phyloP scores from a whole-genome alignment of 2,113 vertebrate species.

The Phylloscopus whistleri region DNA sequence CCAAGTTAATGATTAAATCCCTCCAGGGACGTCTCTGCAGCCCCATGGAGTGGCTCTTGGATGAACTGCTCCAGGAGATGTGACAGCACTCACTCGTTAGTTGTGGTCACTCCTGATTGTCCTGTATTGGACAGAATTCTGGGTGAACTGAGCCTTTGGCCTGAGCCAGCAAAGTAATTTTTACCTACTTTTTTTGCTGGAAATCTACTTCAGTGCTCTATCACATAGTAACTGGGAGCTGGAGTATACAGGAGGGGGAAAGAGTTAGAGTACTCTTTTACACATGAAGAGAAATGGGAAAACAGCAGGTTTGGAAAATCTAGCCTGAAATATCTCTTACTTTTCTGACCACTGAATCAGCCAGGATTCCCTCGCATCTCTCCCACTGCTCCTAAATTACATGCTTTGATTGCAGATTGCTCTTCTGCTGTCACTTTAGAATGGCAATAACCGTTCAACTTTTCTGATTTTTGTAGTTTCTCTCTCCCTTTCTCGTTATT shows the following conservation, averaged over 20 bases:
- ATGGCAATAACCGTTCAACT: background rate
- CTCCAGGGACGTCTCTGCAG: background rate
- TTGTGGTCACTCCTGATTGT: background rate
- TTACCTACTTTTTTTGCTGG: background rate
- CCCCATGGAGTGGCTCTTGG: background rate
- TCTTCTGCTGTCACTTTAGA: background rate
- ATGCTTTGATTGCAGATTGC: background rate
- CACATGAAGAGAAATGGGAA: background rate
- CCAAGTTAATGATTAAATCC: background rate
- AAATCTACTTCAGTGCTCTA: background rate
- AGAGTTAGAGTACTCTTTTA: background rate
- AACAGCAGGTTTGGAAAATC: background rate
- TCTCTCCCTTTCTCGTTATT: background rate
- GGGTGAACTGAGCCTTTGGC: background rate
- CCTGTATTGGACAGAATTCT: background rate
- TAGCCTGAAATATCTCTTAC: background rate
- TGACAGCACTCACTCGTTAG: rapidly evolving
- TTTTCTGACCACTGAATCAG: background rate
- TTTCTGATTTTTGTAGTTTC: background rate
- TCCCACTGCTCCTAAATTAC: background rate
- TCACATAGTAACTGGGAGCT: background rate
- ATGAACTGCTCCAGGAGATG: background rate
- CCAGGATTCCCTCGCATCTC: background rate
- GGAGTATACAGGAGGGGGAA: background rate
- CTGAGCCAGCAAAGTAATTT: background rate